These are phyloP conservation scores for Pycnomerus fuliginosus DNA, from an alignment of 2,888 invertebrate species.

Conservation along the genomic window DNA sequence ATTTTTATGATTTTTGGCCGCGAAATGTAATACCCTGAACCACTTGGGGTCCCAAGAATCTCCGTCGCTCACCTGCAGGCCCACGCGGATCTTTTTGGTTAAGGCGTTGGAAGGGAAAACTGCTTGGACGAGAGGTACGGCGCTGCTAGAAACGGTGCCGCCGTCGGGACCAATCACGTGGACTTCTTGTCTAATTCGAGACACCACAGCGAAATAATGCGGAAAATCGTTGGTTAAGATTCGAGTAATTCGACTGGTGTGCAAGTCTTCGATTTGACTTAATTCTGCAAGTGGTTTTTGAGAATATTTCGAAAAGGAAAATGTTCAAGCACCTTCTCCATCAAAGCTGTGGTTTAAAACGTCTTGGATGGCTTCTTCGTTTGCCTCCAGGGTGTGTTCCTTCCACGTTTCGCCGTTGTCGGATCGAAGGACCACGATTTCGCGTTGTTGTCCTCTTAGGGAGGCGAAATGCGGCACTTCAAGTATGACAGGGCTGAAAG, in stretches of 20 bases:
- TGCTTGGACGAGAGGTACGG: slow-evolving; percentile 84
- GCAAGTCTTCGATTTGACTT: slow-evolving; percentile 77
- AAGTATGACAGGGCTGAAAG: slow-evolving; percentile 80
- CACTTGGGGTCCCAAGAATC: slow-evolving; percentile 1
- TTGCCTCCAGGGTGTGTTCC: slow-evolving; percentile 86
- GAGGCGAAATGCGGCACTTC: slow-evolving; percentile 99
- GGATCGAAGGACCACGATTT: slow-evolving; percentile 92
- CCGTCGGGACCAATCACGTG: slow-evolving; percentile 97
- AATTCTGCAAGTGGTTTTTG: slow-evolving; percentile 57
- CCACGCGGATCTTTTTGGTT: slow-evolving; percentile 99
- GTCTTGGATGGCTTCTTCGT: slow-evolving; percentile 86
- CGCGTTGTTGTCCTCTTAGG: slow-evolving; percentile 88
- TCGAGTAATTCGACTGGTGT: slow-evolving; percentile 87
- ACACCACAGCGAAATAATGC: slow-evolving; percentile 95
- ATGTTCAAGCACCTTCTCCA: slow-evolving; percentile 61
- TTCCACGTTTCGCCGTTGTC: slow-evolving; percentile 99
- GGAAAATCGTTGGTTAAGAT: slow-evolving; percentile 97
- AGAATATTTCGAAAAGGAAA: neutral
- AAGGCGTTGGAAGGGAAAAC: slow-evolving; percentile 93
- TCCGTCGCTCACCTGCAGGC: slow-evolving; percentile 71
- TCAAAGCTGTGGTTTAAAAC: slow-evolving; percentile 91
- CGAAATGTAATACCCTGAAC: no score
- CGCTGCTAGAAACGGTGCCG: slow-evolving; percentile 91
- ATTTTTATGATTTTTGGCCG: no score
- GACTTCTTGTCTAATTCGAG: slow-evolving; percentile 93